Percentiles rank a stretch among this genome's conserved stretches.
Conservation (phyloP, 1,140 invertebrate species). For the Drosophila ercepeae region DNA sequence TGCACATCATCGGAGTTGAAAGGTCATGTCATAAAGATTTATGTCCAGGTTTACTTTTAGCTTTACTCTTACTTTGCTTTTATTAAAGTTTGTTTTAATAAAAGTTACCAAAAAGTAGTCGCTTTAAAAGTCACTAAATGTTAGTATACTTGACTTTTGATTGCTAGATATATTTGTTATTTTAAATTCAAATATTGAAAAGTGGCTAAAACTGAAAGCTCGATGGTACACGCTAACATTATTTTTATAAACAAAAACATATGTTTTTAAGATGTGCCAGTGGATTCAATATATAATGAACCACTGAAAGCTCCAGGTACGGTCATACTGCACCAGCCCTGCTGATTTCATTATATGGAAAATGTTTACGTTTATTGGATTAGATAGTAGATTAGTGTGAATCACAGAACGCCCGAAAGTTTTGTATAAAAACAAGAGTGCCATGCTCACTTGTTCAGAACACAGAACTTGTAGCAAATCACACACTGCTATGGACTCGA, state of each 20-base stretch:
- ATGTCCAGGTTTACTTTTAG: conserved; percentile 30
- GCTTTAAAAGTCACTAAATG: not conserved
- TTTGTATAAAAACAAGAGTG: not conserved
- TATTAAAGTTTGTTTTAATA: conserved; percentile 22
- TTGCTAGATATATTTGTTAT: no score
- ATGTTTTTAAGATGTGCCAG: no score
- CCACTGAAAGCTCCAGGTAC: not conserved
- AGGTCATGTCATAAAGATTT: conserved; percentile 26
- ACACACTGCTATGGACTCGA: conserved; percentile 13
- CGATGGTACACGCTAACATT: no score
- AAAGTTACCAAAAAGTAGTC: not conserved
- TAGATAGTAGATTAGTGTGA: not conserved
- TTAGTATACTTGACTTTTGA: no score
- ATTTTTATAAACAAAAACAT: no score
- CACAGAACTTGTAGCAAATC: not conserved
- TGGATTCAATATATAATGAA: not conserved
- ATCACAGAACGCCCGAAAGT: not conserved
- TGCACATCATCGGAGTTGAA: conserved; percentile 43
- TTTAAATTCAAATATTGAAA: no score
- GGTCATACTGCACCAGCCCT: not conserved
- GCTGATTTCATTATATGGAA: not conserved
- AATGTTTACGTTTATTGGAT: not conserved
- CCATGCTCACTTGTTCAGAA: not conserved
- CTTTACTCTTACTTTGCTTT: conserved; percentile 2
- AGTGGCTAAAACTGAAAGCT: no score